These are phyloP conservation scores for Cataglyphis hispanica DNA, from an alignment of 1,140 invertebrate species.

Conservation along the genomic window DNA sequence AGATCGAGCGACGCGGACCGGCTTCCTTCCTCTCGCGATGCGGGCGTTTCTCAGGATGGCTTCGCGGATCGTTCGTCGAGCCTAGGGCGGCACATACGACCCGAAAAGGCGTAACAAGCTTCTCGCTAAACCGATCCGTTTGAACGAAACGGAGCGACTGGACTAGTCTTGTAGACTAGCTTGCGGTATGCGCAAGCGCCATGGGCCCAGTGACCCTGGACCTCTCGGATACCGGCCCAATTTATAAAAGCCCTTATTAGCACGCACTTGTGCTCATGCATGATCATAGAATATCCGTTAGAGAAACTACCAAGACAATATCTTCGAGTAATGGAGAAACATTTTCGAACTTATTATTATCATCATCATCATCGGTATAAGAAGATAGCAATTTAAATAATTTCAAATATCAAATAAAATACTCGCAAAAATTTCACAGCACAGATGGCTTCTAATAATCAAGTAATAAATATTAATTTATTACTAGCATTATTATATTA, in stretches of 20 bases:
- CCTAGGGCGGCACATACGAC: conserved; percentile 41
- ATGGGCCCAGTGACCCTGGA: conserved; percentile 84
- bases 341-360: background rate
- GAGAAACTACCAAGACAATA: conserved; percentile 36
- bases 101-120: conserved; percentile 63
- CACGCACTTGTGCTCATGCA: background rate
- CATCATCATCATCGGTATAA: background rate
- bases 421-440: background rate
- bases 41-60: background rate
- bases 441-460: background rate
- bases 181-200: conserved; percentile 86
- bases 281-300: conserved; percentile 43
- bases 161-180: conserved; percentile 86
- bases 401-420: background rate
- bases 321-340: background rate
- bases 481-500: background rate
- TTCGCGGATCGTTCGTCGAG: conserved; percentile 40
- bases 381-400: conserved; percentile 1
- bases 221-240: conserved; percentile 79
- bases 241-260: conserved; percentile 32
- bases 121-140: conserved; percentile 71
- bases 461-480: background rate
- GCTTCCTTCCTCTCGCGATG: background rate
- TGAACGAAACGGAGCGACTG: conserved; percentile 82
- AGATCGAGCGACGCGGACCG: background rate